Base-by-base conservation (phyloP, 2,888 invertebrate species). In the Platycheirus rosarum region DNA sequence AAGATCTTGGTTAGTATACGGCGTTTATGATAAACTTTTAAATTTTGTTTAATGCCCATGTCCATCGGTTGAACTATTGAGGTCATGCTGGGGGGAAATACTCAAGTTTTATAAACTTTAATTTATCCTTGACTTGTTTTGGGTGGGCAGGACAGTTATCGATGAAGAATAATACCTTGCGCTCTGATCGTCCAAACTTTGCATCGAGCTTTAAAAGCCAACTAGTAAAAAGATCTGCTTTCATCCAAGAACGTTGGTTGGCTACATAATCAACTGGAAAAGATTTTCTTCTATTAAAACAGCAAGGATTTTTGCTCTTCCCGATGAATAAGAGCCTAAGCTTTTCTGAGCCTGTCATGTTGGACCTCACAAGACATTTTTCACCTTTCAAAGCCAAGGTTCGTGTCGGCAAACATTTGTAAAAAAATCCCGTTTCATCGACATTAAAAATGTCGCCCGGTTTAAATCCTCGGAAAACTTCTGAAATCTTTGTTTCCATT, bases 331-430 rank as follows among this genome's bases (percentile, higher is more conserved):
- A 51, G 14, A 42, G 51, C 14, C 49, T 37, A 26, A 23, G 14
- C 16, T 49, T 65, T 65, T 49, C 40, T n/a, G 51, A 65, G n/a
- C n/a, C n/a, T n/a, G n/a, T n/a, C n/a, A n/a, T n/a, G n/a, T n/a
- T n/a, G n/a, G n/a, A n/a, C n/a, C n/a, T n/a, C n/a, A n/a, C n/a
- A n/a, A n/a, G n/a, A n/a, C n/a, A n/a, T n/a, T n/a, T n/a, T n/a
- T n/a, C n/a, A n/a, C n/a, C n/a, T n/a, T n/a, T n/a, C n/a, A n/a
- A n/a, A n/a, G n/a, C n/a, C n/a, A n/a, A n/a, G 49, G 26, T 37
- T 26, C 20, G 29, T 60, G 9, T 60, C 42, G 13, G 60, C 42
- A 26, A 42, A 26, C 60, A 44, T 42, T n/a, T n/a, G n/a, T n/a
- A n/a, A n/a, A n/a, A n/a, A n/a, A n/a, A n/a, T n/a, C n/a, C n/a